phyloP scores from a whole-genome alignment of 2,888 invertebrate genomes.

The Ashinkailepas kermadecensis region DNA sequence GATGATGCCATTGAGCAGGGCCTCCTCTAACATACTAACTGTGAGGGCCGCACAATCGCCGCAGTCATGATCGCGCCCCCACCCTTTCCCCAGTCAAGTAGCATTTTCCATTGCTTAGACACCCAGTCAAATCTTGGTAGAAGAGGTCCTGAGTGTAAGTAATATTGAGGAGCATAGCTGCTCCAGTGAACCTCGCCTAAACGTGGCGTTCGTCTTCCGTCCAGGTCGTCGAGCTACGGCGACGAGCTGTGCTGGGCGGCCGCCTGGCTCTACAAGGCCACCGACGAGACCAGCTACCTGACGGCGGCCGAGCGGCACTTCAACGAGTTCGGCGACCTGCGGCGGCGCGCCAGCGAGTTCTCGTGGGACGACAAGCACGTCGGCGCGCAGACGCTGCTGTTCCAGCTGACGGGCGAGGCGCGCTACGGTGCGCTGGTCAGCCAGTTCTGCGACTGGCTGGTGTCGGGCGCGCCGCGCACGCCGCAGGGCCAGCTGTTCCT shows the following conservation, averaged over 20 bases:
- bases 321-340: slow-evolving; percentile 37
- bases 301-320: slow-evolving; percentile 42
- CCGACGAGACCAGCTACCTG: slow-evolving; percentile 45
- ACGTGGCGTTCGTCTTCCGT: no score
- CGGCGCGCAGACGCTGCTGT: slow-evolving; percentile 47
- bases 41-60: no score
- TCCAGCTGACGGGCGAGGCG: slow-evolving; percentile 44
- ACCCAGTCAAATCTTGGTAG: no score
- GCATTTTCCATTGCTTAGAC: no score
- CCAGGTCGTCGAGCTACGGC: slow-evolving; percentile 47
- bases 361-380: slow-evolving; percentile 52
- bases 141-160: no score
- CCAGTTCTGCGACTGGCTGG: slow-evolving; percentile 49
- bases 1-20: no score
- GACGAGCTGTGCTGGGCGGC: slow-evolving; percentile 54
- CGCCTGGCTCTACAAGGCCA: slow-evolving; percentile 50
- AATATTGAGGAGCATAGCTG: no score
- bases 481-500: slow-evolving; percentile 51
- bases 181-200: no score
- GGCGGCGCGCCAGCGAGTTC: slow-evolving; percentile 43
- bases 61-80: no score
- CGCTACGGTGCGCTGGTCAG: slow-evolving; percentile 45
- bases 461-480: slow-evolving; percentile 45
- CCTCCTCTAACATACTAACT: no score
- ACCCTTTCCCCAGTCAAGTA: no score